Base-by-base conservation (phyloP, 2,113 vertebrate species). In the Setophaga kirtlandii region DNA sequence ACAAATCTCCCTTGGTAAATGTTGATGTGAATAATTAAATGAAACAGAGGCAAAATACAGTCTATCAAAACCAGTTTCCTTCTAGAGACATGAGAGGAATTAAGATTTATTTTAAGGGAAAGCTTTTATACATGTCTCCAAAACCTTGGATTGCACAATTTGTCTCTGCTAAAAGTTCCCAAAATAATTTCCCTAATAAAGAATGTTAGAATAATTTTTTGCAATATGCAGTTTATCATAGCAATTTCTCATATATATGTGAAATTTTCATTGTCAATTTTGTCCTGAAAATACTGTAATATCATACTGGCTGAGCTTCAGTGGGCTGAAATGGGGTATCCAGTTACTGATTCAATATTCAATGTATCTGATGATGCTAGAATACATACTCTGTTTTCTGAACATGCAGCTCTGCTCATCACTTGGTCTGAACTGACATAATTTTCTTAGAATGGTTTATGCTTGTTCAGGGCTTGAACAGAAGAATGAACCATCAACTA, bases 21-120 rank as follows among this genome's bases (percentile, higher is more conserved):
- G 91, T 96, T 88, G 10, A 83, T 97, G 93, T 95, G 82, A 94
- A 96, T 97, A 97, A 97, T 97, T 97, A 97, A 97, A 96, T 93
- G 78, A 87, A 97, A 91, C 35, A 55, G n/a, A 63, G 56, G 73
- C 87, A 98, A 97, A 96, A 96, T 96, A 89, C 15, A 95, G 87
- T 87, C 70, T 93, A 89, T 96, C 90, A 97, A 94, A 97, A 93
- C 23, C 78, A 60, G 83, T 97, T 97, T 93, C 68, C 64, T 97
- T 93, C 56, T 39, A 52, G 60, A 94, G 49, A 89, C 82, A 89
- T 6, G 19, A 35, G 50, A 84, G 60, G 87, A 97, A 97, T 90
- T 95, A 80, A 94, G 93, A 93, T 91, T 88, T 52, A 42, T 90
- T 97, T 97, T 62, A 97, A 95, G 93, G 31, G 73, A 87, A 94